Conservation (phyloP, 2,797 vertebrate species). For the Atherinosoma microstoma region DNA sequence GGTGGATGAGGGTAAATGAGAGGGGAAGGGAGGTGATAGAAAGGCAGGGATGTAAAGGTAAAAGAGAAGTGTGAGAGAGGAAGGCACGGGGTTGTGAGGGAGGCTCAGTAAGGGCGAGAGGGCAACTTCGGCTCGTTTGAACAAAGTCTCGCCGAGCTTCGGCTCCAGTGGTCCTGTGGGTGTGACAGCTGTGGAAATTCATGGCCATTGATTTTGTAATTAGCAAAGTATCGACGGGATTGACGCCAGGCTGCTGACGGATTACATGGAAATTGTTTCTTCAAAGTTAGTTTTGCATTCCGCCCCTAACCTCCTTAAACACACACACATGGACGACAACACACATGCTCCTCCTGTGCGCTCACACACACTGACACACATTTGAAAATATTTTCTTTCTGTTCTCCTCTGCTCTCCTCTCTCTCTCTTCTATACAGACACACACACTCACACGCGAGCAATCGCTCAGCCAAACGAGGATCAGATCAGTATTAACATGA, state of each 20-base stretch:
- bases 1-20: constrained; percentile 25
- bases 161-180: constrained; percentile 71
- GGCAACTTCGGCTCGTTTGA: constrained; percentile 77
- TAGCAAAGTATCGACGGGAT: constrained; percentile 92
- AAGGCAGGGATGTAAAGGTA: constrained; percentile 65
- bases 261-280: constrained; percentile 92
- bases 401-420: constrained; percentile 9
- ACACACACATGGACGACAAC: constrained; percentile 22
- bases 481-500: constrained; percentile 80
- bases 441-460: constrained; percentile 33
- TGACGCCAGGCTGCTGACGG: constrained; percentile 86
- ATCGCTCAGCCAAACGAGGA: constrained; percentile 61
- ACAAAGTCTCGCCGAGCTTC: constrained; percentile 60
- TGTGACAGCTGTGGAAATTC: constrained; percentile 89
- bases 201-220: constrained; percentile 94
- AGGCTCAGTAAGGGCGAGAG: constrained; percentile 63
- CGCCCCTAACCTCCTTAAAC: constrained; percentile 60
- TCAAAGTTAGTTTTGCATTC: constrained; percentile 84
- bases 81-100: constrained; percentile 52
- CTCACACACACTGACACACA: constrained; percentile 61
- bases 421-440: constrained; percentile 20
- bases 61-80: constrained; percentile 77
- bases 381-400: constrained; percentile 51
- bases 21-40: constrained; percentile 29
- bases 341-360: constrained; percentile 6